Evolutionary conservation across 1,140 invertebrate species (phyloP), one percentile per base, ranked within the genome.

Genomic region (Diabrotica virgifera): DNA sequence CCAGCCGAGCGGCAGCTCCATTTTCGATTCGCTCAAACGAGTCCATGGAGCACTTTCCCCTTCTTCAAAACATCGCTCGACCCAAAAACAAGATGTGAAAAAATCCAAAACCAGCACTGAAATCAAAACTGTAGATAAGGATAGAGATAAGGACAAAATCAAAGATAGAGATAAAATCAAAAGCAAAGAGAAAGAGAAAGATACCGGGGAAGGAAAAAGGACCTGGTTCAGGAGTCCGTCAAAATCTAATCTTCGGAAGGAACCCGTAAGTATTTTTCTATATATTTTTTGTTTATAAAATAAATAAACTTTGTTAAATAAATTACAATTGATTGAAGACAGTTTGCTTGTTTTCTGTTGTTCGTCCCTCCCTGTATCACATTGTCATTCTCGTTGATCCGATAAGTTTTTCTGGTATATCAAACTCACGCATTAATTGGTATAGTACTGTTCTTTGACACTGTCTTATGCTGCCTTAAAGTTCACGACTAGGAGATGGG

Each of bases 201-300:
- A 14, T 6, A 10, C 63, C 7, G 52, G 59, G 50, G 52, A 52
- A 36, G 62, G 57, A 55, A 51, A 55, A 24, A 66, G 52, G 38
- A 52, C 59, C 13, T 66, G 64, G 64, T 66, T 62, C 54, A 38
- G 24, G 35, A 66, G 46, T 13, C 37, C 64, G 8, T 13, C 59
- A 36, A 62, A 37, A 55, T 24, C 5, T 5, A 35, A 55, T 24
- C 52, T 61, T 8, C 52, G 52, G 7, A 56, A 40, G 9, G 64
- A 55, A 5, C 36, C 59, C 13, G 64, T 65, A 46, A 53, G 64
- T 50, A 51, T 24, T 4, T 24, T 24, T 24, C 4, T 24, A 24
- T 24, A 24, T 24, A 24, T 24, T 24, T 24, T 24, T 24, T 24
- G 24, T 24, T 24, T 24, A 24, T n/a, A n/a, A n/a, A n/a, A n/a